Base-by-base conservation (phyloP, 2,113 vertebrate species). In the Syngnathus scovelli region DNA sequence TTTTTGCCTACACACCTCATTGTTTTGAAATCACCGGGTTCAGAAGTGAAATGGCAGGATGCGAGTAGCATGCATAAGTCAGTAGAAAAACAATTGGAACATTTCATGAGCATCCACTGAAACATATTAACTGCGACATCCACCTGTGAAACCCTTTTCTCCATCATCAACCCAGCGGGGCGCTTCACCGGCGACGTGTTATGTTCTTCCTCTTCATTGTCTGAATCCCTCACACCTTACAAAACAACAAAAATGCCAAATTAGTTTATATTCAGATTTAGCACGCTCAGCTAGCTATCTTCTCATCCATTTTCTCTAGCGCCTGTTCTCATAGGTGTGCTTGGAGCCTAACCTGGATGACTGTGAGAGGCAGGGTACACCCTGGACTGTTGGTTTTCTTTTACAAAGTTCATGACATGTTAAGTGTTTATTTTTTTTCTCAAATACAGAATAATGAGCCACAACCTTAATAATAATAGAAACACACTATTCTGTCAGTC, bases 121-220 rank as follows among this genome's bases (percentile, higher is more conserved):
- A 46, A 15, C 3, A 54, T 18, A 36, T 0, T 2, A 10, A n/a
- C 12, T 41, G 37, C 6, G 23, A 41, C 18, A 5, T 1, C 23
- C 82, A 91, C 89, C 85, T 68, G 2, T 0, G 60, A 44, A 52
- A 82, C 83, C 59, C 83, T 86, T 74, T 89, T 90, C 76, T 72
- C 84, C 0, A 64, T 61, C 48, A 71, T 61, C 55, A 88, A 80
- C 54, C 61, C 69, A 2, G 89, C 87, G 13, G 90, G 89, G 60
- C 91, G 86, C 69, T 91, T 92, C 63, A 92, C 88, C 0, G 92
- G 92, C 1, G 91, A 92, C 0, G 90, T 66, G 76, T 92, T 92
- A 80, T 92, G 89, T 69, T 91, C 91, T 63, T 92, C 90, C 7
- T 92, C 91, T 21, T 90, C 91, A 61, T 91, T 89, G 8, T 91